phyloP scores from a whole-genome alignment of 2,113 vertebrate species.

The Ancistrus triradiatus region DNA sequence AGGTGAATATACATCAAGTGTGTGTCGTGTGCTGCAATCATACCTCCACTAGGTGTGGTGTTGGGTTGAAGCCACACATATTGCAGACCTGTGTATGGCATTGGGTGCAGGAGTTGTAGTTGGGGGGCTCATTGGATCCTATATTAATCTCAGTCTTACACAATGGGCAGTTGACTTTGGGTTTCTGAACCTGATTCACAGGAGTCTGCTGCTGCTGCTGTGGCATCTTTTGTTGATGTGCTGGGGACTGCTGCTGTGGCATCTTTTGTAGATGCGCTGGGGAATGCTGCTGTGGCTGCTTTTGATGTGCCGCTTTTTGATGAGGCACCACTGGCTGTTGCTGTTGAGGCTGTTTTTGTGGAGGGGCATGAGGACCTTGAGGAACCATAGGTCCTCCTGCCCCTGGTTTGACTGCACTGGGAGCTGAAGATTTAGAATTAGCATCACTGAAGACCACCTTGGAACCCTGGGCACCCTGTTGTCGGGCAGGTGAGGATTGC shows the following conservation, averaged over 20 bases:
- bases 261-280: slow-evolving; percentile 39
- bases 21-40: slow-evolving; percentile 49
- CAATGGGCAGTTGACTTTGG: slow-evolving; percentile 83
- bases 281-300: slow-evolving; percentile 46
- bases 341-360: slow-evolving; percentile 49
- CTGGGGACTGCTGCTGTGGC: slow-evolving; percentile 55
- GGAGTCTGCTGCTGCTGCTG: slow-evolving; percentile 46
- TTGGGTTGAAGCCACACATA: slow-evolving; percentile 96
- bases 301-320: slow-evolving; percentile 54
- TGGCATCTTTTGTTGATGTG: slow-evolving; percentile 55
- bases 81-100: slow-evolving; percentile 93
- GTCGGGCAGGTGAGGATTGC: slow-evolving; percentile 73
- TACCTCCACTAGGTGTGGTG: slow-evolving; percentile 95
- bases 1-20: too few species aligned
- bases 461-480: slow-evolving; percentile 63
- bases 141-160: slow-evolving; percentile 93
- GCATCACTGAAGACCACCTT: slow-evolving; percentile 90
- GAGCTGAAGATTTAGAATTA: slow-evolving; percentile 71
- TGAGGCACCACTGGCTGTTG: slow-evolving; percentile 52
- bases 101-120: slow-evolving; percentile 91
- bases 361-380: slow-evolving; percentile 34
- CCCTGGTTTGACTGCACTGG: slow-evolving; percentile 49
- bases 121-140: slow-evolving; percentile 76
- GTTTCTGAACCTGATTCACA: slow-evolving; percentile 67
- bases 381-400: slow-evolving; percentile 19